Evolutionary conservation across 2,797 vertebrate genomes (phyloP).

Genomic region (Enteromius mattozi): DNA sequence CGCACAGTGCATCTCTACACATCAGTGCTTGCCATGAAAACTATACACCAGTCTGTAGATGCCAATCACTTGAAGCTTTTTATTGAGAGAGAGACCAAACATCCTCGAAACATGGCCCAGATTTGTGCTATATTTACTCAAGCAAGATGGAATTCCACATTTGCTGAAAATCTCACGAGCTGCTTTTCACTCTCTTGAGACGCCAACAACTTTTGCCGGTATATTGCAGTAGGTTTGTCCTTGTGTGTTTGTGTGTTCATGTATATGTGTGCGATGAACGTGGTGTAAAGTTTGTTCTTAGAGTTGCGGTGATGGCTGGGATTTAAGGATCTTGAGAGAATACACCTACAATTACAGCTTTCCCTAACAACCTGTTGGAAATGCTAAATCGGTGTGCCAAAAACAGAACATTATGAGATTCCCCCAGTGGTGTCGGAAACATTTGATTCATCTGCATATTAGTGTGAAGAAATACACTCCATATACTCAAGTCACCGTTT

Average conservation of each 20-base stretch:
- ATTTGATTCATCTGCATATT: slow-evolving; percentile 29
- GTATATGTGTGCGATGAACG: background rate
- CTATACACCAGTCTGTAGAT: slow-evolving; percentile 2
- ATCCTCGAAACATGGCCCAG: slow-evolving; percentile 34
- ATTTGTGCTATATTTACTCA: slow-evolving; percentile 46
- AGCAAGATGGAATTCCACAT: slow-evolving; percentile 35
- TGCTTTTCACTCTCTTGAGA: slow-evolving; percentile 38
- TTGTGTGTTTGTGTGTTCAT: slow-evolving; percentile 17
- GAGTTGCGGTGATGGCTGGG: background rate
- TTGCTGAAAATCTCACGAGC: slow-evolving; percentile 40
- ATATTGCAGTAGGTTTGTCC: slow-evolving; percentile 11
- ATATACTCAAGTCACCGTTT: slow-evolving; percentile 22
- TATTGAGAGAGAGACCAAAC: slow-evolving; percentile 13
- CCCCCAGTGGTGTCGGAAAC: slow-evolving; percentile 5
- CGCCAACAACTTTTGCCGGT: background rate
- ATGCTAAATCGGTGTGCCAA: slow-evolving; percentile 17
- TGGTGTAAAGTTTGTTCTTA: slow-evolving; percentile 14
- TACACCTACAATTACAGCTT: slow-evolving; percentile 28
- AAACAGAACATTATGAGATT: slow-evolving; percentile 7
- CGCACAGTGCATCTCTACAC: background rate
- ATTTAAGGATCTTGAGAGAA: slow-evolving; percentile 19
- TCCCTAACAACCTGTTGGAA: slow-evolving; percentile 16
- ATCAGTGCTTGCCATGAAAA: background rate
- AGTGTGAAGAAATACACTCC: slow-evolving; percentile 1
- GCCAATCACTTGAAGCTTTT: slow-evolving; percentile 2